Evolutionary conservation across 1,140 invertebrate species (phyloP), one percentile per base, ranked within the genome.

Genomic region (Gerris buenoi): DNA sequence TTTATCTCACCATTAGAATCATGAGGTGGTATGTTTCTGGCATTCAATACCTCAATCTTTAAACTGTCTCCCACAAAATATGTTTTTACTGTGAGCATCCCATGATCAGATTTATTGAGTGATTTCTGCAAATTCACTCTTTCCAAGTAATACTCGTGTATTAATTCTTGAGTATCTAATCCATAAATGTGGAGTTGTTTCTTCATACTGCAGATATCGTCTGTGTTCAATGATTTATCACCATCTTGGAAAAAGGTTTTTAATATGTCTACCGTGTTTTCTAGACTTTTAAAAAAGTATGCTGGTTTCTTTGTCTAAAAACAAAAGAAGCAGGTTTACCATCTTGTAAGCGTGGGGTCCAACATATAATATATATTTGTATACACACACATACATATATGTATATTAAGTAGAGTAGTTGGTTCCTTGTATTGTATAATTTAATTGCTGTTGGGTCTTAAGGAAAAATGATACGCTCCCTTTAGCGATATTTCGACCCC

Each of bases 251-350:
- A 96, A 70, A 91, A 95, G 63, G 87, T 85, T 29, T 92, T 83
- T 76, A 97, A 85, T 27, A 93, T 85, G 69, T 87, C 84, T 57
- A 97, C 78, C 15, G 92, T 91, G 70, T 90, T 86, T 73, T 89
- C 87, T 61, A 97, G 82, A 75, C 95, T 91, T 65, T 88, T 85
- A 75, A 96, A 97, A 75, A 95, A 96, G 10, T 84, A 81, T 22
- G 90, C 88, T 22, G 90, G 89, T 70, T 89, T 82, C 33, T 18
- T 46, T 46, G 18, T 46, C 33, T 71, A 68, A 70, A 62, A 68
- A n/a, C n/a, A n/a, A n/a, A n/a, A n/a, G n/a, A n/a, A n/a, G n/a
- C n/a, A n/a, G n/a, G n/a, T n/a, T n/a, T n/a, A n/a, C n/a, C n/a
- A n/a, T n/a, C n/a, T n/a, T n/a, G n/a, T n/a, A n/a, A n/a, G n/a